Evolutionary conservation across 2,888 invertebrate genomes (phyloP).

Genomic region (Liopterus haemorrhoidalis): DNA sequence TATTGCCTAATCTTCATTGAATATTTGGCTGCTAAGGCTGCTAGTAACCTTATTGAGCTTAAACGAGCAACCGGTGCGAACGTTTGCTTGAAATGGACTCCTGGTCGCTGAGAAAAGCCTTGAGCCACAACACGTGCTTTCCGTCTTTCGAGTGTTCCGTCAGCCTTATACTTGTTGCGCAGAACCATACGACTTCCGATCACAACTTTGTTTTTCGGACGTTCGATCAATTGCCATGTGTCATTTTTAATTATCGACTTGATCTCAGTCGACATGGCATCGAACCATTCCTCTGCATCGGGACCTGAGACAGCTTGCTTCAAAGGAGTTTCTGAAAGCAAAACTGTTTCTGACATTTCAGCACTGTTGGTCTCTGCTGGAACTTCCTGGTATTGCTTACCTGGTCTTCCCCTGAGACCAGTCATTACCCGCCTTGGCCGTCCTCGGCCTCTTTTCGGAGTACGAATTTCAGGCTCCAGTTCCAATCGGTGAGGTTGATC

Average conservation of each 20-base stretch:
- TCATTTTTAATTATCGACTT: slow-evolving; percentile 27
- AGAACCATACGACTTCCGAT: slow-evolving; percentile 25
- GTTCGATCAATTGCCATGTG: slow-evolving; percentile 30
- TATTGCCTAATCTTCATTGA: slow-evolving; percentile 29
- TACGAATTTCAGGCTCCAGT: no score
- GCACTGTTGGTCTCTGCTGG: slow-evolving; percentile 5
- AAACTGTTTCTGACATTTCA: slow-evolving; percentile 6
- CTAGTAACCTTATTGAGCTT: slow-evolving; percentile 28
- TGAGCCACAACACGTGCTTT: slow-evolving; percentile 26
- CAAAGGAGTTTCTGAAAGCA: slow-evolving; percentile 4
- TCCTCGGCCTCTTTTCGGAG: no score
- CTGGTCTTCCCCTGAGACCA: slow-evolving; percentile 23
- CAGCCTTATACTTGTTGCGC: slow-evolving; percentile 16
- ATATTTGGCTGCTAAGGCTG: slow-evolving; percentile 27
- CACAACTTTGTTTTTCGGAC: slow-evolving; percentile 17
- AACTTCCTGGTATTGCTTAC: slow-evolving; percentile 15
- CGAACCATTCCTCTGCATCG: slow-evolving; percentile 24
- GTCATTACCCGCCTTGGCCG: slow-evolving; percentile 16
- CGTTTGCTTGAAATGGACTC: slow-evolving; percentile 21
- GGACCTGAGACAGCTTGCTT: slow-evolving; percentile 20
- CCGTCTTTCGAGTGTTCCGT: slow-evolving; percentile 21
- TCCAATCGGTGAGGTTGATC: no score
- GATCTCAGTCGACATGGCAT: slow-evolving; percentile 28
- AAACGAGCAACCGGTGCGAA: slow-evolving; percentile 25
- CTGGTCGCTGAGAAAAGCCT: slow-evolving; percentile 23